phyloP scores from a whole-genome alignment of 1,140 invertebrate genomes.

The Drosophila tsacasi region DNA sequence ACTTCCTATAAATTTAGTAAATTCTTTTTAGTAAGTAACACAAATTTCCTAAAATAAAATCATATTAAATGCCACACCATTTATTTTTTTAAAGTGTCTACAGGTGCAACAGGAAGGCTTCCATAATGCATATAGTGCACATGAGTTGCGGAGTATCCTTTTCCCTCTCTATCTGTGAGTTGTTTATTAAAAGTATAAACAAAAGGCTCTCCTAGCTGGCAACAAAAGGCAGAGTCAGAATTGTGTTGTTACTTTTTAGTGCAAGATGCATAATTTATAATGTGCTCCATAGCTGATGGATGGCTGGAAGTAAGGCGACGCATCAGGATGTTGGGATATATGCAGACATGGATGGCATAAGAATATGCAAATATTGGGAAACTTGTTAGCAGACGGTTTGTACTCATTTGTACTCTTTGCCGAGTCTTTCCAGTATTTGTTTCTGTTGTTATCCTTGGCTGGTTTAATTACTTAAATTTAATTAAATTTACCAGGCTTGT shows the following conservation, averaged over 20 bases:
- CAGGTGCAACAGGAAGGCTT: conserved; percentile 64
- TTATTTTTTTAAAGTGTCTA: conserved; percentile 4
- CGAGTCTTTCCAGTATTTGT: neutral
- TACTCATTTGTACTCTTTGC: no score
- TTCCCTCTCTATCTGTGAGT: conserved; percentile 8
- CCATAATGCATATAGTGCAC: conserved; percentile 55
- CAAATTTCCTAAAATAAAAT: no score
- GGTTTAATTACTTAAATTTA: neutral
- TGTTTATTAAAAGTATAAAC: conserved; percentile 75
- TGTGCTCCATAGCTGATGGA: conserved; percentile 61
- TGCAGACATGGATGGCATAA: neutral
- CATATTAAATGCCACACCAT: neutral
- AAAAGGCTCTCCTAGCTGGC: conserved; percentile 29
- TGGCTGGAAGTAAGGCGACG: conserved; percentile 50
- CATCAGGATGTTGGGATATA: conserved; percentile 29
- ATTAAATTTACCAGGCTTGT: neutral
- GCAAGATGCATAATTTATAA: conserved; percentile 75
- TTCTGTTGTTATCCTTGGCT: neutral
- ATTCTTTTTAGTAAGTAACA: neutral
- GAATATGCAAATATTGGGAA: conserved; percentile 45
- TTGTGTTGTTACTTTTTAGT: conserved; percentile 65
- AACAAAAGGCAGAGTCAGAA: conserved; percentile 62
- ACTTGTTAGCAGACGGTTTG: conserved; percentile 18
- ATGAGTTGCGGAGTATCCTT: conserved; percentile 29
- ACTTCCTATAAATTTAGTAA: neutral